Percentiles rank a stretch among this genome's conserved stretches.
phyloP scores from a whole-genome alignment of 2,888 invertebrate species.

The Eupithecia centaureata region DNA sequence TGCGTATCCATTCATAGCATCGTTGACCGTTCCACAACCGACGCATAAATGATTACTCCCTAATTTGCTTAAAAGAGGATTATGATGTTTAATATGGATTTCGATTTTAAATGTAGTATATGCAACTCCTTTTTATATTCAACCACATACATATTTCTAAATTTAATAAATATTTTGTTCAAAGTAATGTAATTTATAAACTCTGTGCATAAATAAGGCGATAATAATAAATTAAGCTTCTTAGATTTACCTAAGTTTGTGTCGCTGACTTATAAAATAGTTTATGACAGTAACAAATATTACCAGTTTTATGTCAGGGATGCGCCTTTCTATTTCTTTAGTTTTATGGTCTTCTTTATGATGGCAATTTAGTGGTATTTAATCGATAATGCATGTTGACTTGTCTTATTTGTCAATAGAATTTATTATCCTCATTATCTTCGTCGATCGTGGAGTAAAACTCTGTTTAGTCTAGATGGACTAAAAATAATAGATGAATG shows the following conservation, averaged over 20 bases:
- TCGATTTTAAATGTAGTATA: constrained; percentile 42
- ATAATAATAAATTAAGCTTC: constrained; percentile 55
- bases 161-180: not conserved
- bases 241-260: constrained; percentile 50
- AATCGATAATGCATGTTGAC: constrained; percentile 53
- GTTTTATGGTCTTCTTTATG: constrained; percentile 47
- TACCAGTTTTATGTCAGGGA: constrained; percentile 60
- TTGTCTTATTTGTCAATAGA: constrained; percentile 50
- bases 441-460: constrained; percentile 18
- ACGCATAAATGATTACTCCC: constrained; percentile 49
- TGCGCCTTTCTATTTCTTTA: constrained; percentile 55
- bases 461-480: constrained; percentile 17
- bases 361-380: constrained; percentile 50
- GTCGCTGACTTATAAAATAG: constrained; percentile 58
- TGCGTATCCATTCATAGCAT: constrained; percentile 42
- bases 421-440: constrained; percentile 46
- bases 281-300: constrained; percentile 69
- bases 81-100: constrained; percentile 36
- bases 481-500: constrained; percentile 7
- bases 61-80: constrained; percentile 50
- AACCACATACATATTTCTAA: constrained; percentile 30
- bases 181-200: constrained; percentile 32
- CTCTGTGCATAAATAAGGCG: constrained; percentile 50
- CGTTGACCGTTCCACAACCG: constrained; percentile 40
- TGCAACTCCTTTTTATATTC: constrained; percentile 25